Evolutionary conservation across 2,888 invertebrate species (phyloP).

Genomic region (Arge pagana): DNA sequence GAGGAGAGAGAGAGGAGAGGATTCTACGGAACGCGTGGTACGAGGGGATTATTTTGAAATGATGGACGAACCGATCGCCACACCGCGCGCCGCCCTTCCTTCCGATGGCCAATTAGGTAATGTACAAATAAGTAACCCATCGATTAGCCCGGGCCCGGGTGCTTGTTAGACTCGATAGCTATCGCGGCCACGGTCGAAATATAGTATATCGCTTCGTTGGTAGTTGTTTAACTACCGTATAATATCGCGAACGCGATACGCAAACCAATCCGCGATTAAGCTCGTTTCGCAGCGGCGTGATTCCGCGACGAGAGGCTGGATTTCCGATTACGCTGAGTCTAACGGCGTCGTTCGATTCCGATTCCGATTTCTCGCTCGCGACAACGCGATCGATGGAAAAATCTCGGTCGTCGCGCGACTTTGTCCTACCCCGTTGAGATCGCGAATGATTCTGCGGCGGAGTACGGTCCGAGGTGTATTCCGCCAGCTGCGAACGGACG

Average conservation of each 20-base stretch:
- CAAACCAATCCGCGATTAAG: constrained; percentile 9
- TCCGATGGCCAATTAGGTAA: constrained; percentile 42
- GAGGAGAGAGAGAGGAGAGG: background rate
- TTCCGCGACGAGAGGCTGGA: too few species aligned
- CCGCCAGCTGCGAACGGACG: too few species aligned
- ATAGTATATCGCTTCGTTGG: constrained; percentile 16
- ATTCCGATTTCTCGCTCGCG: too few species aligned
- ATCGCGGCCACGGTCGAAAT: constrained; percentile 2
- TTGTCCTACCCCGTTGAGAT: too few species aligned
- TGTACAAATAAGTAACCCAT: constrained; percentile 36
- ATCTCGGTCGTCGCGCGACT: too few species aligned
- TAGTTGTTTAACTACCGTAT: constrained; percentile 13
- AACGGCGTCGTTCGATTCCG: too few species aligned
- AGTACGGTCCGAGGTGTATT: too few species aligned
- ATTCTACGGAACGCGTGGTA: background rate
- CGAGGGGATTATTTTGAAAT: constrained; percentile 1
- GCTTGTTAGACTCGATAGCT: constrained; percentile 16
- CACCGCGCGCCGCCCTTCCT: constrained; percentile 8
- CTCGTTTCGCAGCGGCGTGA: background rate
- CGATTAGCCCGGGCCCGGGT: constrained; percentile 30
- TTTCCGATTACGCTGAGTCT: too few species aligned
- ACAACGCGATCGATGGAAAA: too few species aligned
- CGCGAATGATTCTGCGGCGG: too few species aligned
- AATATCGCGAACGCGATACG: constrained; percentile 15
- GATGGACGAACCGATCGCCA: too few species aligned